Evolutionary conservation across 1,140 invertebrate genomes (phyloP).

Genomic region (Anoplolepis gracilipes): DNA sequence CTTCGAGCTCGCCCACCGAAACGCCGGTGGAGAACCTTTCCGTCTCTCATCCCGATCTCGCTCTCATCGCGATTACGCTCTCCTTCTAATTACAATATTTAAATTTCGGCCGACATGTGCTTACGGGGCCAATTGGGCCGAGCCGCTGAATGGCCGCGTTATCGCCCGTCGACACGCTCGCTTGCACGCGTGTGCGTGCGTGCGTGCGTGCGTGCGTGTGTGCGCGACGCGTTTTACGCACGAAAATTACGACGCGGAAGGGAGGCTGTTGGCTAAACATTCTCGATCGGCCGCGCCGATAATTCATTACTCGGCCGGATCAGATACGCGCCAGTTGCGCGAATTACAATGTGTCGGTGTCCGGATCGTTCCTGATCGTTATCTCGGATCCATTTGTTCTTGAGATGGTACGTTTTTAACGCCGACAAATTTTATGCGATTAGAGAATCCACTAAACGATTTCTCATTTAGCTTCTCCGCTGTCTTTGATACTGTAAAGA

Average conservation of each 20-base stretch:
- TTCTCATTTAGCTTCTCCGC: neutral
- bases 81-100: constrained; percentile 83
- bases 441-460: constrained; percentile 2
- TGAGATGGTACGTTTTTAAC: neutral
- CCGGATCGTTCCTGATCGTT: constrained; percentile 1
- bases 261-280: constrained; percentile 83
- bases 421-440: neutral
- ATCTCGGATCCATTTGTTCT: constrained; percentile 1
- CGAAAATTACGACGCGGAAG: constrained; percentile 65
- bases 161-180: constrained; percentile 34
- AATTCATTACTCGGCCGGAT: constrained; percentile 78
- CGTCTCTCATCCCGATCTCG: constrained; percentile 73
- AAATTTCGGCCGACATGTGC: constrained; percentile 82
- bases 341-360: constrained; percentile 18
- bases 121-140: constrained; percentile 23
- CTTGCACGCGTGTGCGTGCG: constrained; percentile 24
- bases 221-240: constrained; percentile 26
- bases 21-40: constrained; percentile 67
- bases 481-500: neutral
- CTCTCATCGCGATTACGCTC: constrained; percentile 62
- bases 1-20: constrained; percentile 72
- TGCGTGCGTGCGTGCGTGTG: constrained; percentile 34
- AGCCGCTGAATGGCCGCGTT: constrained; percentile 43
- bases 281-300: constrained; percentile 75
- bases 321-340: constrained; percentile 58